These are phyloP conservation scores for Monochamus alternatus DNA, from an alignment of 2,888 invertebrate genomes.

Conservation along the genomic window DNA sequence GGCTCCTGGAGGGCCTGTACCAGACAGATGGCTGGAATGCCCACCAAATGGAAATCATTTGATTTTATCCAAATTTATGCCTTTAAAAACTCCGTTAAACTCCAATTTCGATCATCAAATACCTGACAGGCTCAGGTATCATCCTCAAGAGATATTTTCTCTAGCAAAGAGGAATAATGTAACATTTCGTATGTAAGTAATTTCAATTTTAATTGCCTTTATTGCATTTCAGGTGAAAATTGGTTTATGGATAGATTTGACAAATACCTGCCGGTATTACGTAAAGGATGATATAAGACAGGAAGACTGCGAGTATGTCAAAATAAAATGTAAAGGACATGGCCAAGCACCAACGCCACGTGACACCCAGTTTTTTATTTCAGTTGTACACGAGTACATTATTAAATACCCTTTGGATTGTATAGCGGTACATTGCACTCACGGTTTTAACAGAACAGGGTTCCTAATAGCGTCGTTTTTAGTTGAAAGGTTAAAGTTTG, in stretches of 20 bases:
- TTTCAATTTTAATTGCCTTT: not conserved
- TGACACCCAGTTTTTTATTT: conserved; percentile 88
- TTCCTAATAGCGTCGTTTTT: conserved; percentile 94
- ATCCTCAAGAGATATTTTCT: conserved; percentile 88
- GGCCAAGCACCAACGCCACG: conserved; percentile 91
- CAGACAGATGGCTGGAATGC: conserved; percentile 91
- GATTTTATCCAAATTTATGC: conserved; percentile 88
- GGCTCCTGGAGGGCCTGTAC: conserved; percentile 79
- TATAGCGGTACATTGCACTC: conserved; percentile 94
- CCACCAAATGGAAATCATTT: conserved; percentile 85
- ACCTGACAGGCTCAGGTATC: conserved; percentile 86
- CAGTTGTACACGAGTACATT: conserved; percentile 85
- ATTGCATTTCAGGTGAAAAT: conserved; percentile 79
- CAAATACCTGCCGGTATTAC: conserved; percentile 96
- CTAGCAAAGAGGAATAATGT: conserved; percentile 85
- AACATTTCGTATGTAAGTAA: conserved; percentile 41
- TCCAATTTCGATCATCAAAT: conserved; percentile 87
- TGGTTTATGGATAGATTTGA: conserved; percentile 97
- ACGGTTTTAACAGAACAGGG: conserved; percentile 98
- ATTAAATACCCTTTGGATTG: conserved; percentile 84
- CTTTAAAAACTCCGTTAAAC: conserved; percentile 95
- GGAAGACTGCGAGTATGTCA: conserved; percentile 86
- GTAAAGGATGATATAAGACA: conserved; percentile 83
- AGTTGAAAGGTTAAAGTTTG: conserved; percentile 87
- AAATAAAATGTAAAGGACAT: conserved; percentile 92